Conservation (phyloP, 2,113 vertebrate genomes). For the Candoia aspera region DNA sequence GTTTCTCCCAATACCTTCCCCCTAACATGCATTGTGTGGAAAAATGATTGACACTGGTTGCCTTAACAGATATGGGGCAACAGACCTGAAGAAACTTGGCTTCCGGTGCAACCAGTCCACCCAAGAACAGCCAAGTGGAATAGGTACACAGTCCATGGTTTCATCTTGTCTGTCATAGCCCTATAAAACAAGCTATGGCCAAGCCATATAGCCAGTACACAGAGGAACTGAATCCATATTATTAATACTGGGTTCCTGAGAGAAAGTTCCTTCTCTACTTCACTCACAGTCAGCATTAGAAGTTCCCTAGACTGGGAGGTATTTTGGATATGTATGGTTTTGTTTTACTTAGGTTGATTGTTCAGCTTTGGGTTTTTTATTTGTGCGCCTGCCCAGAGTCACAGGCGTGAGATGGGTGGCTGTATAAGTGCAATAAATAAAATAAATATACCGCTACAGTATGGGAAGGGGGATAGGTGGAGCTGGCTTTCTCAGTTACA, state of each 20-base stretch:
- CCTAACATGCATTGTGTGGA: constrained; percentile 23
- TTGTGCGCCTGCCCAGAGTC: background rate
- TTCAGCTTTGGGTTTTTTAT: background rate
- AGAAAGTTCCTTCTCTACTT: background rate
- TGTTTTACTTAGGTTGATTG: background rate
- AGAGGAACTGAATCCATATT: background rate
- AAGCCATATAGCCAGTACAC: constrained; percentile 1
- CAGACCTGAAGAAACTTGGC: constrained; percentile 37
- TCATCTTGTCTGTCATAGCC: constrained; percentile 42
- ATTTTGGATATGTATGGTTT: background rate
- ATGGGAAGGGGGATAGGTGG: background rate
- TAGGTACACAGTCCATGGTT: constrained; percentile 40
- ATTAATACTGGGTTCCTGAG: background rate
- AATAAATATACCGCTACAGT: background rate
- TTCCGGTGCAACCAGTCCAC: constrained; percentile 48
- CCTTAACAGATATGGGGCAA: constrained; percentile 37
- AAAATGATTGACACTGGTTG: constrained; percentile 46
- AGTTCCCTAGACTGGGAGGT: background rate
- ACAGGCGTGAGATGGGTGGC: background rate
- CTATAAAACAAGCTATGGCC: constrained; percentile 17
- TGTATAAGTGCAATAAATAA: background rate
- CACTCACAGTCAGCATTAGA: background rate
- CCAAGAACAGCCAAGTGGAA: constrained; percentile 48
- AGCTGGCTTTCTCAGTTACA: background rate
- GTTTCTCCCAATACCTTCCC: constrained; percentile 18